phyloP scores from a whole-genome alignment of 2,888 invertebrate species.

The Trissolcus brochymenae region DNA sequence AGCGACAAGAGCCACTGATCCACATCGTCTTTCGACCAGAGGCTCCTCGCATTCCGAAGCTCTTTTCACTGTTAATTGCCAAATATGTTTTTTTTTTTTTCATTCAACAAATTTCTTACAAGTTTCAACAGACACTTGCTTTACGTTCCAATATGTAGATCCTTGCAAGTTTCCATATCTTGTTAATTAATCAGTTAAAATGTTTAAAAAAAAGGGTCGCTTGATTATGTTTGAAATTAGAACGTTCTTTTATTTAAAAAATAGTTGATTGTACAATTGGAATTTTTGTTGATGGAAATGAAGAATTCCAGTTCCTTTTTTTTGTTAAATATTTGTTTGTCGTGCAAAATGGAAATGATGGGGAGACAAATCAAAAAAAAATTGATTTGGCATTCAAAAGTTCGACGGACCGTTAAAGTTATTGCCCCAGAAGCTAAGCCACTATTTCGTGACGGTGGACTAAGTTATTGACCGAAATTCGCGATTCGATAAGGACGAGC shows the following conservation, averaged over 20 bases:
- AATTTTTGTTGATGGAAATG: no score
- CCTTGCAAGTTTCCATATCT: no score
- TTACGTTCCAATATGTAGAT: no score
- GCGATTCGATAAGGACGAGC: conserved; percentile 26
- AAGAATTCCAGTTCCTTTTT: no score
- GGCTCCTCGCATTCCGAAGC: conserved; percentile 30
- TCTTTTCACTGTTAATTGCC: conserved; percentile 46
- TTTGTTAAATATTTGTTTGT: not conserved
- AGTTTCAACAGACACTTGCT: no score
- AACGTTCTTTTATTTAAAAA: no score
- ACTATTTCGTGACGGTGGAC: conserved; percentile 9
- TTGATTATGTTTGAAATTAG: no score
- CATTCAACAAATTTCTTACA: conserved; percentile 36
- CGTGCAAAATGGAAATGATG: not conserved
- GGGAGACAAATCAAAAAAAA: no score
- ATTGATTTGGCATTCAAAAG: not conserved
- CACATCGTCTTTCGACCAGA: conserved; percentile 22
- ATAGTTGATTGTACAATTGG: no score
- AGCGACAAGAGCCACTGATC: conserved; percentile 36
- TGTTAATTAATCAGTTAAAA: no score
- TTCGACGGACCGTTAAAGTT: conserved; percentile 10
- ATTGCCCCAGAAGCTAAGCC: conserved; percentile 5
- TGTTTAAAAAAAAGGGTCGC: no score
- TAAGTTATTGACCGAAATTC: conserved; percentile 53
- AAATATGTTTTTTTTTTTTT: conserved; percentile 38